Evolutionary conservation across 2,797 vertebrate species (phyloP).

Genomic region (Myotis pilosus): DNA sequence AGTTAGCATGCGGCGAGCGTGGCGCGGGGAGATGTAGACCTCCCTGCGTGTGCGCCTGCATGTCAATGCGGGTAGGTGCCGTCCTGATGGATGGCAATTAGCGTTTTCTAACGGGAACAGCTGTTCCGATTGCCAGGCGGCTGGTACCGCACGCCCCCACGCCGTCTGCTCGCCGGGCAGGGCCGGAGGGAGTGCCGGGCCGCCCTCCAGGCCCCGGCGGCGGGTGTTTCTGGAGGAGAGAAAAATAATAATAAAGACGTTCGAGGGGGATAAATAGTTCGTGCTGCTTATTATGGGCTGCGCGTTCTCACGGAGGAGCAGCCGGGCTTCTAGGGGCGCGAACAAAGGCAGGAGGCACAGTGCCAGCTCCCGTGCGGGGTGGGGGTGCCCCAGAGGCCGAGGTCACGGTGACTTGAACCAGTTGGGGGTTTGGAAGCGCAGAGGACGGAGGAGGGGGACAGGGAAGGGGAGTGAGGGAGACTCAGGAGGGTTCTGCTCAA

Average conservation of each 20-base stretch:
- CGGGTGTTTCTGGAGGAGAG: conserved; percentile 61
- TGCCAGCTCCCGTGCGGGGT: accelerated
- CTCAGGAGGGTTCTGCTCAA: accelerated
- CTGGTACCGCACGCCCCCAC: conserved; percentile 92
- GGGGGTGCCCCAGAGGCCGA: neutral
- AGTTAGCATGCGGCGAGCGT: conserved; percentile 84
- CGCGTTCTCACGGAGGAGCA: conserved; percentile 59
- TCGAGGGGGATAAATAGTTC: conserved; percentile 81
- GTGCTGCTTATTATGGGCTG: conserved; percentile 77
- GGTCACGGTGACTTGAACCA: accelerated
- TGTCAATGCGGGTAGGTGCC: conserved; percentile 91
- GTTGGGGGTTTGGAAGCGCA: neutral
- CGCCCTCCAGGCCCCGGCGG: conserved; percentile 63
- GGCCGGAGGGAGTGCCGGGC: conserved; percentile 77
- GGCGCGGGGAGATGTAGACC: conserved; percentile 86
- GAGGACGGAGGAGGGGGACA: neutral
- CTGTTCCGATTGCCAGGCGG: conserved; percentile 94
- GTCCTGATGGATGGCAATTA: conserved; percentile 96
- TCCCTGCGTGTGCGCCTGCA: conserved; percentile 80
- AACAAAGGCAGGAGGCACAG: neutral
- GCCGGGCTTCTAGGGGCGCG: conserved; percentile 19
- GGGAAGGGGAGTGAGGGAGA: neutral
- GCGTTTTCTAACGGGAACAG: conserved; percentile 96
- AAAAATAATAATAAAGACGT: conserved; percentile 81
- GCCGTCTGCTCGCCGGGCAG: conserved; percentile 91